These are phyloP conservation scores for Polyploca ridens DNA, from an alignment of 2,888 invertebrate species.

Conservation along the genomic window DNA sequence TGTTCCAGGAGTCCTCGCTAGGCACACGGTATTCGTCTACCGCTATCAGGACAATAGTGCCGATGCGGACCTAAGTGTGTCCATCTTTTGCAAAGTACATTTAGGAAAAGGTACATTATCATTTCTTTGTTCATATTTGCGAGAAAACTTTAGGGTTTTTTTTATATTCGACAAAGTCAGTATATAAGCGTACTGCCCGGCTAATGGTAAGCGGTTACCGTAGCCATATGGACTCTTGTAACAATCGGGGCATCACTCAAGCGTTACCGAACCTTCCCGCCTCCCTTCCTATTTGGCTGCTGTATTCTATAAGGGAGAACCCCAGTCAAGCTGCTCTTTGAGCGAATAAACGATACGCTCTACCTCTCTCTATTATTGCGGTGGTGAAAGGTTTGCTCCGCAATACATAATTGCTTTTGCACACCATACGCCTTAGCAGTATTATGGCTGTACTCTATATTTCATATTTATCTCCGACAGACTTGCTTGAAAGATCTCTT, in stretches of 20 bases:
- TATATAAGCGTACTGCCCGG: too few relatives aligned
- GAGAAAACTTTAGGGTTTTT: neutral
- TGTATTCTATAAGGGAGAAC: too few relatives aligned
- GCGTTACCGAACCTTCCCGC: too few relatives aligned
- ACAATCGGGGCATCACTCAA: too few relatives aligned
- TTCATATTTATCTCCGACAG: neutral
- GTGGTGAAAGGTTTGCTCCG: too few relatives aligned
- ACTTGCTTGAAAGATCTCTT: neutral
- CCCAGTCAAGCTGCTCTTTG: too few relatives aligned
- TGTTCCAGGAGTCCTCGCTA: conserved; percentile 82
- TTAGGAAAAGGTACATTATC: conserved; percentile 82
- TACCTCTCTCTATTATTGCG: neutral
- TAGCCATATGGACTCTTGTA: too few relatives aligned
- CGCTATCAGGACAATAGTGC: conserved; percentile 80
- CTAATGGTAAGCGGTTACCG: too few relatives aligned
- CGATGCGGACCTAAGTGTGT: conserved; percentile 80
- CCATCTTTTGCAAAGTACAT: conserved; percentile 84
- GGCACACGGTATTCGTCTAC: conserved; percentile 81
- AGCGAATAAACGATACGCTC: too few relatives aligned
- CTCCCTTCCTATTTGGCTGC: too few relatives aligned
- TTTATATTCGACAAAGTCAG: too few relatives aligned
- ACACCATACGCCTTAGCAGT: neutral
- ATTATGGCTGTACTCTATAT: neutral
- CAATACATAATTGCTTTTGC: neutral
- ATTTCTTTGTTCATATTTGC: conserved; percentile 15